Evolutionary conservation across 2,888 invertebrate species (phyloP), one percentile per base, ranked within the genome.

Genomic region (Heliconius cydno): DNA sequence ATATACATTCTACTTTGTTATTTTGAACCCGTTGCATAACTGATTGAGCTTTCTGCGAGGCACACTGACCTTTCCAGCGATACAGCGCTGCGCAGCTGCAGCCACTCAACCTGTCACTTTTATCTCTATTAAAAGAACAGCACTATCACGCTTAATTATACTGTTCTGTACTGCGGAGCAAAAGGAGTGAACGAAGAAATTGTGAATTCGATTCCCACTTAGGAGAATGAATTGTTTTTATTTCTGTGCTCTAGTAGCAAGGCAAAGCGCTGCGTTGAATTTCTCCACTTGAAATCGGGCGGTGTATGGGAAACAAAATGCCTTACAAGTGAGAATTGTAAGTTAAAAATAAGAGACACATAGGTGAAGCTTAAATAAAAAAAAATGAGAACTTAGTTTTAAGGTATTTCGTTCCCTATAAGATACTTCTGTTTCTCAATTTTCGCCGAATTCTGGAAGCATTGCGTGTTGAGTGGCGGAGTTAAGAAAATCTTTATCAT

Each of bases 1-100:
- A 52, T 52, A 52, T 19, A 52, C 52, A 52, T 52, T 52, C 19
- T 15, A 25, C 15, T 15, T n/a, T 46, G 41, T n/a, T 70, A 70
- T 70, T 19, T 41, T 41, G n/a, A 25, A 41, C 41, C 25, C 25
- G 41, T 70, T 70, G 25, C 70, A 25, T 70, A 79, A 63, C 63
- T 80, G 79, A 80, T 72, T 81, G 79, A 70, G n/a, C 67, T 79
- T 77, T 75, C 77, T 71, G 75, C 68, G 63, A 74, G 60, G 28
- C 57, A 46, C 41, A 25, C 74, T 73, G 73, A 67, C 52, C 74
- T 75, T 75, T 75, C 12, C 34, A 74, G 74, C 75, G 68, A 67
- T 68, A 74, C 15, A 70, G 30, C 74, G 78, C 78, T 73, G 52
- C 30, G 72, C 60, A 77, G 38, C 38, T 34, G 25, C n/a, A 28